A percentile compares a stretch with the other conserved stretches of the same genome.
phyloP scores from a whole-genome alignment of 2,888 invertebrate genomes.

The Drosophila koepferae region DNA sequence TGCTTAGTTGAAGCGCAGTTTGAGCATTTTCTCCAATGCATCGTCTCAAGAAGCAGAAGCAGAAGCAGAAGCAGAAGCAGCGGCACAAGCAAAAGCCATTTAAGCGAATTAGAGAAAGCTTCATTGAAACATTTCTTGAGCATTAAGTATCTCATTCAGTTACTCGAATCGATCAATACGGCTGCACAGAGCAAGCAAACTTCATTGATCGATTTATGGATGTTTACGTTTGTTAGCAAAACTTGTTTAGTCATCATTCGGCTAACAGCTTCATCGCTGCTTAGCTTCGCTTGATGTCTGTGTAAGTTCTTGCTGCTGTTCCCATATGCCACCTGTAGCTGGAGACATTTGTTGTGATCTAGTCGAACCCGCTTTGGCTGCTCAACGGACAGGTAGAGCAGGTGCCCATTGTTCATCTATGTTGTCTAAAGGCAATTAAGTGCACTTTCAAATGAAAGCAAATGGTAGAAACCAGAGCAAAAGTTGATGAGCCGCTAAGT shows the following conservation, averaged over 20 bases:
- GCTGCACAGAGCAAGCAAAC: neutral
- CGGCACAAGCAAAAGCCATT: slow-evolving; percentile 6
- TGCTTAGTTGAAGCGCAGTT: neutral
- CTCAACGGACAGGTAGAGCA: slow-evolving; percentile 8
- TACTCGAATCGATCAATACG: slow-evolving; percentile 32
- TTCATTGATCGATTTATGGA: slow-evolving; percentile 47
- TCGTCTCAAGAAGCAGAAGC: slow-evolving; percentile 18
- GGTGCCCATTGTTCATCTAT: slow-evolving; percentile 16
- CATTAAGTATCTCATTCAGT: slow-evolving; percentile 30
- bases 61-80: neutral
- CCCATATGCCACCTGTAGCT: slow-evolving; percentile 42
- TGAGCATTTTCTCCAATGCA: slow-evolving; percentile 31
- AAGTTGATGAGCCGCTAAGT: slow-evolving; percentile 53
- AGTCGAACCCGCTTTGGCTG: slow-evolving; percentile 13
- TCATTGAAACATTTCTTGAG: slow-evolving; percentile 26
- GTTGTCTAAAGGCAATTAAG: slow-evolving; percentile 45
- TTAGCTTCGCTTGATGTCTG: slow-evolving; percentile 12
- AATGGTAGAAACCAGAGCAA: slow-evolving; percentile 45
- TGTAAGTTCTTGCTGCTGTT: slow-evolving; percentile 27
- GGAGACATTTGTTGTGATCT: neutral
- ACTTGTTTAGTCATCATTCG: slow-evolving; percentile 49
- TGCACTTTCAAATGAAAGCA: slow-evolving; percentile 53
- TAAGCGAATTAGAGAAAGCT: slow-evolving; percentile 40
- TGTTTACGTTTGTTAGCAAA: slow-evolving; percentile 29
- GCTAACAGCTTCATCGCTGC: slow-evolving; percentile 24